Percentiles rank a stretch among this genome's conserved stretches.
These are phyloP conservation scores for Drosophila melanocephala DNA, from an alignment of 2,888 invertebrate species.

Conservation along the genomic window DNA sequence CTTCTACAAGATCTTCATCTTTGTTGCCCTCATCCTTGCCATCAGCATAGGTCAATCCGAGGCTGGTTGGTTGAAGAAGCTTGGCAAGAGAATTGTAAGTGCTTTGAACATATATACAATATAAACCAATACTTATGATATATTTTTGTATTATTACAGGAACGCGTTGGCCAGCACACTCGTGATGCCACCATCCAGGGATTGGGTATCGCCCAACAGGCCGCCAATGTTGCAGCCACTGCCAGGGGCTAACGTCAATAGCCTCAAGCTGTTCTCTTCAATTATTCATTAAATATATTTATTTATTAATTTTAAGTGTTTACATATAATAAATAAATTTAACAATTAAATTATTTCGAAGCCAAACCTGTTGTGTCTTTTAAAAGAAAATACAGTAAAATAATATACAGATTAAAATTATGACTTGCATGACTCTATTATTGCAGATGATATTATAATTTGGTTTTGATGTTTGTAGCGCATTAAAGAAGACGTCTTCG, in stretches of 20 bases:
- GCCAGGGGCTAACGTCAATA: conserved; percentile 38
- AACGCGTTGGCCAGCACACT: conserved; percentile 73
- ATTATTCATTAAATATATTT: background rate
- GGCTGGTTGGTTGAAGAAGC: conserved; percentile 80
- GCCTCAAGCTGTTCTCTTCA: rapidly evolving
- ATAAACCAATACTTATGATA: background rate
- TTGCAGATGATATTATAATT: background rate
- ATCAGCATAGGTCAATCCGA: conserved; percentile 75
- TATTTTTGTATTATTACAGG: conserved; percentile 41
- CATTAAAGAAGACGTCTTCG: no score
- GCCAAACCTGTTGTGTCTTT: background rate
- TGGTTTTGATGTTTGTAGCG: background rate
- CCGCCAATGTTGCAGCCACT: conserved; percentile 76
- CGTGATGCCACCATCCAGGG: conserved; percentile 75
- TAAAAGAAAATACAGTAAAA: background rate
- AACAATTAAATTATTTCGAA: background rate
- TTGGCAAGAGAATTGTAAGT: conserved; percentile 81
- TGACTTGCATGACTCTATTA: background rate
- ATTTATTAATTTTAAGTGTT: conserved; percentile 19
- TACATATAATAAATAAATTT: background rate
- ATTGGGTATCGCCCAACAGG: conserved; percentile 73
- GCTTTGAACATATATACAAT: rapidly evolving
- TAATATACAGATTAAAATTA: rapidly evolving
- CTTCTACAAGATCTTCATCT: conserved; percentile 69
- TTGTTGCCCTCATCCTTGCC: conserved; percentile 69